Base-by-base conservation (phyloP, 2,888 invertebrate genomes). In the Mythimna pallens region DNA sequence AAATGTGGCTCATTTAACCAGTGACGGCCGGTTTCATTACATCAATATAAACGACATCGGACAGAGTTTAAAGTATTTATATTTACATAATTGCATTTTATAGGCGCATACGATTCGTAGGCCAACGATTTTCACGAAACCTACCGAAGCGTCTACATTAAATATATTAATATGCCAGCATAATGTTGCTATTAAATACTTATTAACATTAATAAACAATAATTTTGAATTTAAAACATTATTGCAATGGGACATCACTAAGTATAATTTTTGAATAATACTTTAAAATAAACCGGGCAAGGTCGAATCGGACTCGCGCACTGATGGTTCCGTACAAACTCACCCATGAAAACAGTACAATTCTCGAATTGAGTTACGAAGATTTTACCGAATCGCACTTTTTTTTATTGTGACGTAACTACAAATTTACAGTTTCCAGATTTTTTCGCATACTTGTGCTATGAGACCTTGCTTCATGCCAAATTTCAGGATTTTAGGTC, bases 161-260 rank as follows among this genome's bases (percentile, higher is more conserved):
- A 72, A 80, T 65, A 54, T 77, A 63, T 71, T 52, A 47, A 65
- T 62, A 68, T 71, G 58, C 61, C 65, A 47, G 43, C 62, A 58
- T 77, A 72, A 76, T 72, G 62, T 55, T 17, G 72, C 65, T 47
- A 72, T 69, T 80, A 76, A 76, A 66, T 50, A 68, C 80, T 83
- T 87, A 87, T 89, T 89, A 89, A 86, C 84, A 85, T 87, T 86
- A 76, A 65, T 73, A 63, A 72, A 78, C 76, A 83, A 76, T 83
- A 68, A 81, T 87, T 73, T 52, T 25, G 25, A 52, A 47, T 66
- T 85, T 47, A 52, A 57, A 82, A 17, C 14, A 6, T 47, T 47
- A 47, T 20, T 80, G 81, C 77, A 82, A 82, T 78, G 40, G 20
- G 14, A 62, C 10, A 57, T 52, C 22, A 62, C 34, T 54, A 30